These are phyloP conservation scores for Neogale vison DNA, from an alignment of 2,113 vertebrate genomes.

Conservation along the genomic window DNA sequence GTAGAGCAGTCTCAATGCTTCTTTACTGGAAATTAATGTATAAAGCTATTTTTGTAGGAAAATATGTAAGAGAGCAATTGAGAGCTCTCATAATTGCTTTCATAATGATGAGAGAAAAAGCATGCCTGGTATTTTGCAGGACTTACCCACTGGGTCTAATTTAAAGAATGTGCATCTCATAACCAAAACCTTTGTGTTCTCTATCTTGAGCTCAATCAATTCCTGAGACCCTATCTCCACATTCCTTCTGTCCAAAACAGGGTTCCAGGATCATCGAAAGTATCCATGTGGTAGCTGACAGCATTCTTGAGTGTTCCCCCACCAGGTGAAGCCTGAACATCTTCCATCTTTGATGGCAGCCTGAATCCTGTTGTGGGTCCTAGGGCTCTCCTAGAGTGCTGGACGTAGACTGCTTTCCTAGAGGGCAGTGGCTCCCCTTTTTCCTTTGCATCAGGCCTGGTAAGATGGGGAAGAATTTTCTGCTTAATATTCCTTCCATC, in stretches of 20 bases:
- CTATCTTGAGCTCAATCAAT: neutral
- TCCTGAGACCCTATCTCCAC: neutral
- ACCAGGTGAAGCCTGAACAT: neutral
- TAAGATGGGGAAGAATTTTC: neutral
- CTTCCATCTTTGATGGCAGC: neutral
- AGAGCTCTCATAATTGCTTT: neutral
- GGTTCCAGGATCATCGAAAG: neutral
- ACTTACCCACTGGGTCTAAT: neutral
- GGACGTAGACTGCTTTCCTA: neutral
- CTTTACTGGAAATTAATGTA: neutral
- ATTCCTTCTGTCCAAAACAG: neutral
- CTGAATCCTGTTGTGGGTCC: neutral
- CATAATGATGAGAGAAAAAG: neutral
- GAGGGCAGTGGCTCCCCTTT: neutral
- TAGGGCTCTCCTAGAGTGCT: neutral
- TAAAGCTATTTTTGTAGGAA: neutral
- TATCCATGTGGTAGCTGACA: neutral
- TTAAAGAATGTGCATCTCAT: neutral
- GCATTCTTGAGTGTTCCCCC: neutral
- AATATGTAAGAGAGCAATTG: neutral
- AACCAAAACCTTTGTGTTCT: slow-evolving; percentile 10
- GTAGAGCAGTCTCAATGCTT: neutral
- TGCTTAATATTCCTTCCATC: neutral
- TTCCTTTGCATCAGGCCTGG: neutral
- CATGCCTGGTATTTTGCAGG: neutral